Conservation (phyloP, 2,797 vertebrate species). For the Picus viridis region DNA sequence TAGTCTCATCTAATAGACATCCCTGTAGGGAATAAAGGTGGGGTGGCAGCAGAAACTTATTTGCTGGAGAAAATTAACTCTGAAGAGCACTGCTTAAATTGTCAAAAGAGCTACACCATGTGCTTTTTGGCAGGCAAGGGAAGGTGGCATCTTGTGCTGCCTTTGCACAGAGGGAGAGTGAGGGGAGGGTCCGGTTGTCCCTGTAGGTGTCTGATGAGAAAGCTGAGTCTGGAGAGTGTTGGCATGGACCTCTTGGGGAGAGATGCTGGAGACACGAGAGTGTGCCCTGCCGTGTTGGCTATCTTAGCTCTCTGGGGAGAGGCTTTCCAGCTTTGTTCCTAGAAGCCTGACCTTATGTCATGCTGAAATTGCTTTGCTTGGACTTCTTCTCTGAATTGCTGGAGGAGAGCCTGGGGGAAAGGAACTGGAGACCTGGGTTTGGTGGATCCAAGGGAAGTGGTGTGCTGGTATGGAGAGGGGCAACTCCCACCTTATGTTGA, state of each 20-base stretch:
- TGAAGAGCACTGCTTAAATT: background rate
- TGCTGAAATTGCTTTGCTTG: background rate
- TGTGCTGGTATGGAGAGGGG: background rate
- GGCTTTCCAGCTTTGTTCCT: background rate
- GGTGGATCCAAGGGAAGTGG: background rate
- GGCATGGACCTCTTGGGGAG: background rate
- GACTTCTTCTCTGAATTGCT: background rate
- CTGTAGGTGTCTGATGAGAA: background rate
- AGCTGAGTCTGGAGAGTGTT: background rate
- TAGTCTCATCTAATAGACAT: background rate
- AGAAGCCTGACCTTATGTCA: background rate
- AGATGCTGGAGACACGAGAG: background rate
- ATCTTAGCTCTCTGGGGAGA: background rate
- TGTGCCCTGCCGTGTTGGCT: background rate
- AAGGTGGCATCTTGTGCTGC: background rate
- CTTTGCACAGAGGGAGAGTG: background rate
- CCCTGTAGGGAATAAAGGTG: background rate
- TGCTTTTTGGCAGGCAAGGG: background rate
- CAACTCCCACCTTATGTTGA: background rate
- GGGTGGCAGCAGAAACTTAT: background rate
- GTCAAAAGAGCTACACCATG: accelerated
- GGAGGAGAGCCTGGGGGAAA: background rate
- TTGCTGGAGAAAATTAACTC: background rate
- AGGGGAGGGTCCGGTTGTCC: background rate
- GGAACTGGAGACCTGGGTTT: accelerated